phyloP scores from a whole-genome alignment of 2,113 vertebrate genomes.

The Oryzias celebensis region DNA sequence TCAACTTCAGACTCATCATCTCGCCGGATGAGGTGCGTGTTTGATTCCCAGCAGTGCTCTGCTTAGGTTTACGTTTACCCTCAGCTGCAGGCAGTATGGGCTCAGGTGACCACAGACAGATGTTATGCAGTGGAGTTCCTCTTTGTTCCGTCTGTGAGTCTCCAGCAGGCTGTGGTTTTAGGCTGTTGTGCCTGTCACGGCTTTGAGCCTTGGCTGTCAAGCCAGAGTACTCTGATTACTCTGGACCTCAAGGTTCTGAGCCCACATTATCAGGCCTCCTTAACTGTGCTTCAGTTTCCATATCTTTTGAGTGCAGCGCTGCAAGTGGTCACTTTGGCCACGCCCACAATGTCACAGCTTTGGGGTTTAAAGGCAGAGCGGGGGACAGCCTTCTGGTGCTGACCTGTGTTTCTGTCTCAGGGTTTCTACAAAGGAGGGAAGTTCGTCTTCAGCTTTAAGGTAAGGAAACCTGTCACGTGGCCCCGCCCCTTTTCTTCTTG shows the following conservation, averaged over 20 bases:
- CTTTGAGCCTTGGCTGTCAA: too few relatives aligned
- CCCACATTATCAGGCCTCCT: too few relatives aligned
- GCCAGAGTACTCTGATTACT: too few relatives aligned
- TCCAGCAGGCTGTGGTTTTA: too few relatives aligned
- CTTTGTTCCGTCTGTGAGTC: too few relatives aligned
- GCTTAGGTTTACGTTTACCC: background rate
- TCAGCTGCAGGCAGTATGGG: too few relatives aligned
- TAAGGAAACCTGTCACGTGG: slow-evolving; percentile 63
- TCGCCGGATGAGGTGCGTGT: slow-evolving; percentile 86
- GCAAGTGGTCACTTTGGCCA: background rate
- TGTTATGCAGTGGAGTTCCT: too few relatives aligned
- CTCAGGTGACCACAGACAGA: background rate
- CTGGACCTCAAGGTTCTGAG: too few relatives aligned
- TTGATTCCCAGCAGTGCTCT: background rate
- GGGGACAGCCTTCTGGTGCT: background rate
- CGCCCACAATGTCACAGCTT: background rate
- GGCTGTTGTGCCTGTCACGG: too few relatives aligned
- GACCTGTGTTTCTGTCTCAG: slow-evolving; percentile 60
- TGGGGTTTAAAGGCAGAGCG: background rate
- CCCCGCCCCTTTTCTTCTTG: background rate
- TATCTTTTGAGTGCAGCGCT: too few relatives aligned
- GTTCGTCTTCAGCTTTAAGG: slow-evolving; percentile 98
- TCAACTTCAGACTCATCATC: slow-evolving; percentile 97
- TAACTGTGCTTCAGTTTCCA: too few relatives aligned
- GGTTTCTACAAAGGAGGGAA: slow-evolving; percentile 94